These are phyloP conservation scores for Phyllotreta striolata DNA, from an alignment of 2,888 invertebrate species.

Conservation along the genomic window DNA sequence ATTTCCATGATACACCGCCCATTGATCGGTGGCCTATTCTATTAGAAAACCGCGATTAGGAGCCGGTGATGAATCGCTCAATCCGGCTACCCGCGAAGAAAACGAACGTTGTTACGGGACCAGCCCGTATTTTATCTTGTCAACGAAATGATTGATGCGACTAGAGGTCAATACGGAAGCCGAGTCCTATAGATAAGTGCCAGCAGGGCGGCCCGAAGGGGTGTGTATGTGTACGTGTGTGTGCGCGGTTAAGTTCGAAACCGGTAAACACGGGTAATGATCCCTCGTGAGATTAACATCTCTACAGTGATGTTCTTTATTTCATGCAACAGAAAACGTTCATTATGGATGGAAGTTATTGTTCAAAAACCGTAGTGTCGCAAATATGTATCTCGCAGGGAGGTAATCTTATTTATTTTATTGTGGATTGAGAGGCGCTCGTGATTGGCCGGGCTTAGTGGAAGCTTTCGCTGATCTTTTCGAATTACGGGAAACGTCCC, in stretches of 20 bases:
- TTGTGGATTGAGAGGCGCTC: constrained; percentile 14
- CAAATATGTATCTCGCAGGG: no score
- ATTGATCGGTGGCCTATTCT: constrained; percentile 32
- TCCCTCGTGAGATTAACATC: constrained; percentile 2
- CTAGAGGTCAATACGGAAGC: constrained; percentile 41
- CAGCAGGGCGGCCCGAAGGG: constrained; percentile 9
- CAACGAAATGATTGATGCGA: constrained; percentile 46
- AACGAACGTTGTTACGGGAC: constrained; percentile 32
- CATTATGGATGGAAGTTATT: no score
- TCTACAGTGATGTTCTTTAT: background rate
- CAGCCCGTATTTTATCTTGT: constrained; percentile 42
- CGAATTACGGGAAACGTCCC: constrained; percentile 36
- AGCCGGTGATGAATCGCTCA: constrained; percentile 35
- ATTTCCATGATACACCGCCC: constrained; percentile 30
- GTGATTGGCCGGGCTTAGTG: constrained; percentile 32
- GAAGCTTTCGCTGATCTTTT: constrained; percentile 37
- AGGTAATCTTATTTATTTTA: background rate
- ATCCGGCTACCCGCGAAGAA: constrained; percentile 33
- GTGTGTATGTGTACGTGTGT: constrained; percentile 2
- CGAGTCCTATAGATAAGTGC: constrained; percentile 41
- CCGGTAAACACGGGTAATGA: background rate
- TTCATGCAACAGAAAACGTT: background rate
- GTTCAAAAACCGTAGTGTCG: no score
- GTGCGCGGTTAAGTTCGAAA: no score
- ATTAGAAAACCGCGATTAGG: constrained; percentile 26